Base-by-base conservation (phyloP, 1,140 invertebrate genomes). In the Euwallacea fornicatus region DNA sequence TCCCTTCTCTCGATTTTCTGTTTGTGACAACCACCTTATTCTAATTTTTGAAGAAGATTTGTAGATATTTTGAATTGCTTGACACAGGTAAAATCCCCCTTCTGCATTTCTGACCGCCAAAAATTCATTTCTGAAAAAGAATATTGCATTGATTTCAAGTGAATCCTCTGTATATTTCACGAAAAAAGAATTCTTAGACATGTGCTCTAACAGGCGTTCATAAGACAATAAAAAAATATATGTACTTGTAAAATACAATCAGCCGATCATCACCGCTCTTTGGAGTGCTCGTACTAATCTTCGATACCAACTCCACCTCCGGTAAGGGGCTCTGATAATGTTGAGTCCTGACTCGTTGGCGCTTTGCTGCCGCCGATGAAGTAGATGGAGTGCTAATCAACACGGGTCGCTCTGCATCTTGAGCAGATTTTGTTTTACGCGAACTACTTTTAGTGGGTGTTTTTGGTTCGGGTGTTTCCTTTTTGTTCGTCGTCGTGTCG, bases 1-100 rank as follows among this genome's bases (percentile, higher is more conserved):
- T 3, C 89, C 88, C 4, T 84, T 82, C 63, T 87, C 85, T 64
- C 88, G 86, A 67, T 75, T 77, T 79, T 88, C 50, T 9, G 43
- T 88, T 83, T 91, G 90, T 6, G 92, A 93, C 43, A 96, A 82
- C 95, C 95, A 97, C 76, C 93, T 88, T 78, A 97, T 96, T 77
- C 90, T 90, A 77, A 96, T 94, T 79, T 90, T 90, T 65, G 88
- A 86, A 66, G 89, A 90, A 11, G 88, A 88, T 80, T 91, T 92
- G 81, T 93, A 95, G 64, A 97, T 91, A 84, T 96, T 96, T 84
- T 96, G 94, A 82, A 92, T 88, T 6, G 93, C 88, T 83, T 95
- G 93, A 81, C 95, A 97, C 50, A 97, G 87, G 80, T 93, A 97
- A 83, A 96, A 96, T 55, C 91, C 89, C 54, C 92, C 93, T 83